Conservation (phyloP, 2,888 invertebrate species). For the Mylabris sibirica region DNA sequence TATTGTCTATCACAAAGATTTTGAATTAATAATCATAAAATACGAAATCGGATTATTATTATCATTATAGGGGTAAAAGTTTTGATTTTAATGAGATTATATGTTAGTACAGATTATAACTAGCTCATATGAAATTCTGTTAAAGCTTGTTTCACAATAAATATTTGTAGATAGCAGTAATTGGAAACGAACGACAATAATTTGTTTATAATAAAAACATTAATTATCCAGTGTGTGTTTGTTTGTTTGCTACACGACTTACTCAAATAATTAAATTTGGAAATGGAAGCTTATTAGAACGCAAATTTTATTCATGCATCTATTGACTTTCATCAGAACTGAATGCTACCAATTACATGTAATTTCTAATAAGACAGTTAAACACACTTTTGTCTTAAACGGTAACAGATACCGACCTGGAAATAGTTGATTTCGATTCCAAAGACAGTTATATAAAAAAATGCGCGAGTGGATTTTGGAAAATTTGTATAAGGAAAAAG, state of each 20-base stretch:
- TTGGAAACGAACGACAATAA: neutral
- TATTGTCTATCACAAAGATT: neutral
- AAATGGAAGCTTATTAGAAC: too few species aligned
- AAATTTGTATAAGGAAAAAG: too few species aligned
- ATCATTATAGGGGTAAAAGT: constrained; percentile 22
- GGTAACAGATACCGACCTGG: too few species aligned
- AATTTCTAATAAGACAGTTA: too few species aligned
- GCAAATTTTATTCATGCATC: too few species aligned
- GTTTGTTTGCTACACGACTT: neutral
- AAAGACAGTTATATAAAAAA: too few species aligned
- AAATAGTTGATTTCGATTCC: too few species aligned
- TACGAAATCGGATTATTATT: constrained; percentile 19
- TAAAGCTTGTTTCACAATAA: neutral
- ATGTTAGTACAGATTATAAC: neutral
- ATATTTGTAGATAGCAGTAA: neutral
- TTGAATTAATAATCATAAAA: constrained; percentile 16
- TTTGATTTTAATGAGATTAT: neutral
- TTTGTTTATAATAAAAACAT: neutral
- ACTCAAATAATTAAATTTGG: too few species aligned
- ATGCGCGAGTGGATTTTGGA: too few species aligned
- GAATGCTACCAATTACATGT: too few species aligned
- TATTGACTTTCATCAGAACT: too few species aligned
- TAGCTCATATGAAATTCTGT: neutral
- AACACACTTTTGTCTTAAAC: too few species aligned
- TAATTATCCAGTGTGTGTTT: neutral